These are phyloP conservation scores for Bombus vancouverensis DNA, from an alignment of 1,140 invertebrate species.

Conservation along the genomic window DNA sequence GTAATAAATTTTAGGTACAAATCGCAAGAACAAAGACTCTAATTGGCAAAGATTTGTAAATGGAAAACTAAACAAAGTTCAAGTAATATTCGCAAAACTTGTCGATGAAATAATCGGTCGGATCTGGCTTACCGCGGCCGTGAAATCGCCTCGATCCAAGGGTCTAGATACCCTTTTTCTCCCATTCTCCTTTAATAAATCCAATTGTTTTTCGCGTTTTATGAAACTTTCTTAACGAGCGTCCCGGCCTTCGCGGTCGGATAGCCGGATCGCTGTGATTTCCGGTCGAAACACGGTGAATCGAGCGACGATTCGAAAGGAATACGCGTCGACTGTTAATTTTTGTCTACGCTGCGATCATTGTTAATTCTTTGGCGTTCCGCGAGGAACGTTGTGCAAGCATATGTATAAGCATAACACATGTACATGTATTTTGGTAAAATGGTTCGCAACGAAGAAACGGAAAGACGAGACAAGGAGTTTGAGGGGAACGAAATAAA, in stretches of 20 bases:
- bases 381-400: not conserved
- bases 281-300: no score
- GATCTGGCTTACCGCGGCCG: no score
- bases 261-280: not conserved
- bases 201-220: constrained; percentile 9
- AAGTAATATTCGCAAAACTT: no score
- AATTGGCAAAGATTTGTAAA: not conserved
- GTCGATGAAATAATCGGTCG: no score
- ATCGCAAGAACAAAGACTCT: not conserved
- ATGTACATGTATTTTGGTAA: no score
- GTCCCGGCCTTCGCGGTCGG: not conserved
- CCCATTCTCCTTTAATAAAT: not conserved
- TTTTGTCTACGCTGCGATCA: not conserved
- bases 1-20: no score
- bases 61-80: no score
- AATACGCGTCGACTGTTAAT: no score
- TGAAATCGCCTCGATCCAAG: not conserved
- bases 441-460: not conserved
- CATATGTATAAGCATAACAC: no score
- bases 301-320: no score
- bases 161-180: not conserved
- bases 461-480: not conserved
- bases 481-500: not conserved
- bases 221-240: not conserved
- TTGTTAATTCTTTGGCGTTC: not conserved